These are phyloP conservation scores for Boloria selene DNA, from an alignment of 2,888 invertebrate genomes.

Conservation along the genomic window DNA sequence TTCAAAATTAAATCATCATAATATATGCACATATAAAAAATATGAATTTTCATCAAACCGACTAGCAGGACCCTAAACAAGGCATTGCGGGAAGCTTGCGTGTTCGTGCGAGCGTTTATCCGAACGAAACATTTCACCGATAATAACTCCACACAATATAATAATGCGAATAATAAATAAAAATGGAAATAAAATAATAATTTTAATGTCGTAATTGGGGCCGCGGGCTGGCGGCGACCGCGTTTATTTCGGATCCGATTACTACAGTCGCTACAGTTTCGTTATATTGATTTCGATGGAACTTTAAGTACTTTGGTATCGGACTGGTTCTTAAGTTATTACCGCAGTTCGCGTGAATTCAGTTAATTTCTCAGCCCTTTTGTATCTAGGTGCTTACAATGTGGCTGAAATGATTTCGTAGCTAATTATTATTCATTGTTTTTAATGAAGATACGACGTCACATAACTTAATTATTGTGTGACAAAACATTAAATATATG, in stretches of 20 bases:
- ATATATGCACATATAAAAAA: not conserved
- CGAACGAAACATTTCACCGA: constrained; percentile 82
- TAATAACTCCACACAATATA: constrained; percentile 83
- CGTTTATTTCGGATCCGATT: constrained; percentile 60
- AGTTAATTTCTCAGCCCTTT: not conserved
- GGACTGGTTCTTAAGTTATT: constrained; percentile 55
- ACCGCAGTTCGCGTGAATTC: constrained; percentile 42
- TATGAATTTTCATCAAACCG: constrained; percentile 15
- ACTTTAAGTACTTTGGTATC: constrained; percentile 52
- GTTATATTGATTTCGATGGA: constrained; percentile 68
- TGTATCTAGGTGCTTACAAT: no score
- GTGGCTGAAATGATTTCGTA: no score
- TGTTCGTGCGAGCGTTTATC: constrained; percentile 76
- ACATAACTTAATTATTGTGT: no score
- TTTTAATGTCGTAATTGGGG: constrained; percentile 81
- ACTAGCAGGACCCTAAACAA: constrained; percentile 58
- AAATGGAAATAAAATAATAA: constrained; percentile 82
- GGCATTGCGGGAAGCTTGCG: constrained; percentile 64
- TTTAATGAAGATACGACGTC: no score
- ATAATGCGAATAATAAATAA: constrained; percentile 83
- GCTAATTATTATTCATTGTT: no score
- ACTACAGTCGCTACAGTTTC: constrained; percentile 50
- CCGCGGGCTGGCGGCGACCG: constrained; percentile 61
- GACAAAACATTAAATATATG: no score
- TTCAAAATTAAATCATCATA: not conserved